Percentiles rank a stretch among this genome's conserved stretches.
phyloP scores from a whole-genome alignment of 1,140 invertebrate genomes.

The Mactra quadrangularis region DNA sequence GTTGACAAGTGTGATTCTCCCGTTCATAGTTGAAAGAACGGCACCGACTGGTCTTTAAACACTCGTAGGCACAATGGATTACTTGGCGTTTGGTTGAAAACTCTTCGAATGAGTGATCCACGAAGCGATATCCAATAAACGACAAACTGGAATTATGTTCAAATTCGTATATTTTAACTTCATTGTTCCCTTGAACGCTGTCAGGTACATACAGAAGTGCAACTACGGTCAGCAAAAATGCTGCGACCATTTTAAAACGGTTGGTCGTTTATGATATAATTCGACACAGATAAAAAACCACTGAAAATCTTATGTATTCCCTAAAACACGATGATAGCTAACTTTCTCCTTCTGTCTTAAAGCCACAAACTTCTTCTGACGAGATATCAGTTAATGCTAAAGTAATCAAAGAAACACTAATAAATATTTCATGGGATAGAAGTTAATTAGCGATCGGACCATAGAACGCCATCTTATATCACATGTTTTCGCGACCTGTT shows the following conservation, averaged over 20 bases:
- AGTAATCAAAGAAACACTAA: constrained; percentile 4
- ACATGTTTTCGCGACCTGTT: background rate
- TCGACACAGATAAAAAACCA: background rate
- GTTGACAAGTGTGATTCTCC: constrained; percentile 19
- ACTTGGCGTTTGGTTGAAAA: constrained; percentile 57
- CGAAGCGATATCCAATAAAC: constrained; percentile 38
- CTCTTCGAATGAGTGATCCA: constrained; percentile 37
- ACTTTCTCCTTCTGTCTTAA: background rate
- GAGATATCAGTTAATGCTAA: too few relatives aligned
- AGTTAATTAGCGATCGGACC: constrained; percentile 51
- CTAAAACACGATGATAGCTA: constrained; percentile 21
- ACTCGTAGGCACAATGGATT: constrained; percentile 56
- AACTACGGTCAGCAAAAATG: background rate
- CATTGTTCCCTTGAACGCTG: background rate
- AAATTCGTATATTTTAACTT: constrained; percentile 53
- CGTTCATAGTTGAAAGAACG: constrained; percentile 45
- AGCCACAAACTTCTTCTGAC: too few relatives aligned
- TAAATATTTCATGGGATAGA: constrained; percentile 43
- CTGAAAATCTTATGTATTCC: background rate
- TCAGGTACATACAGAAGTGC: background rate
- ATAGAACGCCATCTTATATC: background rate
- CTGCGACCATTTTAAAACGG: constrained; percentile 23
- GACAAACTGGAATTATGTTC: constrained; percentile 26
- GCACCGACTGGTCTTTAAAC: constrained; percentile 47
- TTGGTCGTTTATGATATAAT: constrained; percentile 1